Evolutionary conservation across 2,113 vertebrate species (phyloP).

Genomic region (Delphinus delphis): DNA sequence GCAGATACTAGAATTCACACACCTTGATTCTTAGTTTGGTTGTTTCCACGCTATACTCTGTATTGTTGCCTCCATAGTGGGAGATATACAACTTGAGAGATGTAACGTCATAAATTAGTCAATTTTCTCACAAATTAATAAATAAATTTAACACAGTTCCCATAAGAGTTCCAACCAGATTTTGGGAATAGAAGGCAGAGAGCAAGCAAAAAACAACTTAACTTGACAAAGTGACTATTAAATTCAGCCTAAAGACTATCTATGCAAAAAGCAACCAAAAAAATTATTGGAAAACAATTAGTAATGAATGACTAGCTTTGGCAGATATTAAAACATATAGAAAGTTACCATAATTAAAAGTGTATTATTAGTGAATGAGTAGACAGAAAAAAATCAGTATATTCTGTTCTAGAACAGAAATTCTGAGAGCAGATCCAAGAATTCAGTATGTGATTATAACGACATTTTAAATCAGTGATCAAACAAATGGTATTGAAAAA

Average conservation of each 20-base stretch:
- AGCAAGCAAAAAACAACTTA: background rate
- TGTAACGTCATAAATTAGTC: background rate
- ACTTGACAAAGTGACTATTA: background rate
- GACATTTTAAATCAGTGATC: slow-evolving; percentile 26
- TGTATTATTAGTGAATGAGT: slow-evolving; percentile 36
- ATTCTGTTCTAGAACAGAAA: slow-evolving; percentile 48
- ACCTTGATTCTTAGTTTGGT: background rate
- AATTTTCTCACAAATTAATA: background rate
- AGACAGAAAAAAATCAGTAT: slow-evolving; percentile 45
- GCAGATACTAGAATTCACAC: background rate
- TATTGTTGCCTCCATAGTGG: background rate
- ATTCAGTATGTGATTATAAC: slow-evolving; percentile 8
- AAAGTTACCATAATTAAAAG: slow-evolving; percentile 41
- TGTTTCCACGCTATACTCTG: background rate
- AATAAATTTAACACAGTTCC: background rate
- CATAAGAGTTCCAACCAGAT: background rate
- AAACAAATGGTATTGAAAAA: background rate
- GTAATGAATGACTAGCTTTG: slow-evolving; percentile 21
- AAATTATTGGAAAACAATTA: slow-evolving; percentile 30
- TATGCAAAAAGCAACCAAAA: background rate
- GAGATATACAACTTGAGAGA: background rate
- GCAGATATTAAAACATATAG: slow-evolving; percentile 44
- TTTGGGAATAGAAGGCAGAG: background rate
- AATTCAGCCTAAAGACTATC: background rate
- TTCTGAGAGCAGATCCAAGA: slow-evolving; percentile 41